Evolutionary conservation across 1,140 invertebrate species (phyloP).

Genomic region (Magallana gigas): DNA sequence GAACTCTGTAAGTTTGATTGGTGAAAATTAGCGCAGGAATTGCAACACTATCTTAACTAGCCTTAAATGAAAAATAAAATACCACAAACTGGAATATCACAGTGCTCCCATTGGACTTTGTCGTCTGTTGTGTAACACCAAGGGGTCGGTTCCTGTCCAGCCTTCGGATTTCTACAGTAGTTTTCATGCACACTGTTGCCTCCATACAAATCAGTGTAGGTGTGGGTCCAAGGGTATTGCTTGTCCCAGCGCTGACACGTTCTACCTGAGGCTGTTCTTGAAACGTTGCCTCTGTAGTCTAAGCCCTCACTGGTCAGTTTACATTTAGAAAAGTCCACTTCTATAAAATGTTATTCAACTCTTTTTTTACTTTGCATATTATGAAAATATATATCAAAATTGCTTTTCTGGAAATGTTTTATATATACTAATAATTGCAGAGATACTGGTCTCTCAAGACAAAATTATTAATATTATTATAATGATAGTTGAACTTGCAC

Average conservation of each 20-base stretch:
- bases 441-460: no score
- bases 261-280: constrained; percentile 37
- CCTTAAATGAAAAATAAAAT: background rate
- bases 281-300: constrained; percentile 12
- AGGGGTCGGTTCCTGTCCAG: constrained; percentile 79
- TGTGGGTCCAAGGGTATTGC: constrained; percentile 39
- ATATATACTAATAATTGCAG: no score
- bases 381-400: no score
- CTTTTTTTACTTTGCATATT: no score
- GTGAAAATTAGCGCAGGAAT: no score
- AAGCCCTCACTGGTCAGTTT: background rate
- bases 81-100: constrained; percentile 81
- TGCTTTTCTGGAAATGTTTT: no score
- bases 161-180: constrained; percentile 39
- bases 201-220: background rate
- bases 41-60: no score
- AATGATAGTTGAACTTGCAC: no score
- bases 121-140: constrained; percentile 96
- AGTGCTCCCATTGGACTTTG: constrained; percentile 91
- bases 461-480: no score
- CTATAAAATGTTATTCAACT: no score
- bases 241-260: constrained; percentile 53
- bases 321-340: background rate
- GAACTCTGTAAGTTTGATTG: no score
- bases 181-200: constrained; percentile 24